These are phyloP conservation scores for Pollenia angustigena DNA, from an alignment of 2,888 invertebrate genomes.

Conservation along the genomic window DNA sequence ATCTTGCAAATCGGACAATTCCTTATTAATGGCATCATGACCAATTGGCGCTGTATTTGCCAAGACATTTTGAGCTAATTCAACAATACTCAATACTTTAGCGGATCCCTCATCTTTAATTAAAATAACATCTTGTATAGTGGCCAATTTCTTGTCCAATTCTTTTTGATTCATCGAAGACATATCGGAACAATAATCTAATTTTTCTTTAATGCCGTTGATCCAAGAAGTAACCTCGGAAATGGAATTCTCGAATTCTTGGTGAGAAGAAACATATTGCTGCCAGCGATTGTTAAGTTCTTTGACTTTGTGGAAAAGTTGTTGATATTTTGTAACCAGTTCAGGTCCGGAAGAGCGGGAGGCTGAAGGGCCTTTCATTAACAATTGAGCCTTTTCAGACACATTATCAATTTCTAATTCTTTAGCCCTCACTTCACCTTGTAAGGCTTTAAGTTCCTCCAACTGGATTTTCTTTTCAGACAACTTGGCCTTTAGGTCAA, in stretches of 20 bases:
- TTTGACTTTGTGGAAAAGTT: slow-evolving; percentile 94
- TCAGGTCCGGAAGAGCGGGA: slow-evolving; percentile 93
- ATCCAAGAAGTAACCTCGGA: slow-evolving; percentile 94
- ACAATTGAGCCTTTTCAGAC: slow-evolving; percentile 94
- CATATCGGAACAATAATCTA: slow-evolving; percentile 94
- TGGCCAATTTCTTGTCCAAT: slow-evolving; percentile 92
- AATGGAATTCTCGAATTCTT: slow-evolving; percentile 93
- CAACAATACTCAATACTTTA: slow-evolving; percentile 94
- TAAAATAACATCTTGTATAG: slow-evolving; percentile 93
- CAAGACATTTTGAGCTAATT: slow-evolving; percentile 94
- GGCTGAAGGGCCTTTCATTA: slow-evolving; percentile 90
- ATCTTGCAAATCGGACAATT: slow-evolving; percentile 92
- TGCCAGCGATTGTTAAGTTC: slow-evolving; percentile 96
- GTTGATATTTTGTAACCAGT: slow-evolving; percentile 95
- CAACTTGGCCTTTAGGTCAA: slow-evolving; percentile 93
- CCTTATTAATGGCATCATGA: slow-evolving; percentile 93
- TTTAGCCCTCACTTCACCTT: slow-evolving; percentile 95
- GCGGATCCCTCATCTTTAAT: slow-evolving; percentile 96
- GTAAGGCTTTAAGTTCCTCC: slow-evolving; percentile 90
- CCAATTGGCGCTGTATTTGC: slow-evolving; percentile 96
- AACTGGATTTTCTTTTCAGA: slow-evolving; percentile 93
- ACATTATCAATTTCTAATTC: slow-evolving; percentile 96
- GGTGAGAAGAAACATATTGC: slow-evolving; percentile 93
- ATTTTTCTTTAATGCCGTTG: slow-evolving; percentile 91
- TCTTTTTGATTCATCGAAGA: slow-evolving; percentile 93